Percentiles rank a stretch among this genome's conserved stretches.
These are phyloP conservation scores for Amblyopsis rosae DNA, from an alignment of 2,113 vertebrate genomes.

Conservation along the genomic window DNA sequence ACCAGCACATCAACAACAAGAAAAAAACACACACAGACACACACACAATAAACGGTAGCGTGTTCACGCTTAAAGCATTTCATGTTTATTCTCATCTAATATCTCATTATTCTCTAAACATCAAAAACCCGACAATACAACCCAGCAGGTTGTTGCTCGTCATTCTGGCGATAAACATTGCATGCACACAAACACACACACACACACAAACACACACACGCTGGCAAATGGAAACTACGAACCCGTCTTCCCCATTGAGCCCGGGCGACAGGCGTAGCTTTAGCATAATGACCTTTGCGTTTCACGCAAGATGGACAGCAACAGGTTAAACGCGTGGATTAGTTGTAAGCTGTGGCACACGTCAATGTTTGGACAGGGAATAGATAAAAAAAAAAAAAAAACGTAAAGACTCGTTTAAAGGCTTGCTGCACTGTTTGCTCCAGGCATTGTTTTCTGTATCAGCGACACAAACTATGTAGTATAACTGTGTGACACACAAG, in stretches of 20 bases:
- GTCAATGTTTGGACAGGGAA: constrained; percentile 3
- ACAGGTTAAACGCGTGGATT: constrained; percentile 46
- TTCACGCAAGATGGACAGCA: constrained; percentile 47
- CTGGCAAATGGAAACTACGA: not conserved
- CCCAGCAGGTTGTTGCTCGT: not conserved
- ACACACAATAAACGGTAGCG: not conserved
- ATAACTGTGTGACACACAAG: constrained; percentile 23
- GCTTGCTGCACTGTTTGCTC: constrained; percentile 17
- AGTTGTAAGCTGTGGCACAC: constrained; percentile 18
- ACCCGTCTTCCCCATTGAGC: constrained; percentile 6
- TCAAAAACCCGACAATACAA: not conserved
- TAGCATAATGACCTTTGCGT: constrained; percentile 48
- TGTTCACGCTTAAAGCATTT: not conserved
- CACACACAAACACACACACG: not conserved
- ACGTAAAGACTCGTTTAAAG: constrained; percentile 30
- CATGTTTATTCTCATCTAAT: not conserved
- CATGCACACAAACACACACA: constrained; percentile 6
- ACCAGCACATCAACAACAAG: constrained; percentile 32
- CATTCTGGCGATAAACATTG: not conserved
- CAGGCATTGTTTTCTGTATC: constrained; percentile 33
- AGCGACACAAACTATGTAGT: constrained; percentile 37
- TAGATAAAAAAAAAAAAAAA: not conserved
- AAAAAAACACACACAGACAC: constrained; percentile 4
- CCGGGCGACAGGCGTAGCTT: constrained; percentile 37
- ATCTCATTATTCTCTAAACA: constrained; percentile 3